These are phyloP conservation scores for Chesias legatella DNA, from an alignment of 2,888 invertebrate species.

Conservation along the genomic window DNA sequence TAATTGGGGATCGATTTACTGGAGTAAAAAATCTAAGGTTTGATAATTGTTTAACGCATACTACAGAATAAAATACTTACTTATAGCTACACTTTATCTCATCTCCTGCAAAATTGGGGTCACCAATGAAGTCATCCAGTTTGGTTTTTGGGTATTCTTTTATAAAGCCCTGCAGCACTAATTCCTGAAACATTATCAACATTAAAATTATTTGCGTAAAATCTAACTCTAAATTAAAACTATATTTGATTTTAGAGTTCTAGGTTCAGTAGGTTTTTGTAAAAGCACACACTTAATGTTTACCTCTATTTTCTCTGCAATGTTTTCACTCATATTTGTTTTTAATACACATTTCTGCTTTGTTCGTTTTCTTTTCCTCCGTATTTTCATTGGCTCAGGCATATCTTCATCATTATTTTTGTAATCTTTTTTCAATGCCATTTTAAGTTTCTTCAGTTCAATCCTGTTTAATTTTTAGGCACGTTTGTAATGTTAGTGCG, in stretches of 20 bases:
- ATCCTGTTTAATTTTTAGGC: conserved; percentile 31
- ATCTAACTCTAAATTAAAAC: too few species aligned
- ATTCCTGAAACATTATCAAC: conserved; percentile 34
- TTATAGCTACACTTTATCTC: conserved; percentile 45
- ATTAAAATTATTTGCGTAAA: neutral
- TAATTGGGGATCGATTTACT: too few species aligned
- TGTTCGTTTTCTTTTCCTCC: conserved; percentile 16
- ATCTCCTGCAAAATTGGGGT: conserved; percentile 59
- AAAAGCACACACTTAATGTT: too few species aligned
- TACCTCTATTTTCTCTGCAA: conserved; percentile 48
- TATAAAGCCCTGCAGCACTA: conserved; percentile 43
- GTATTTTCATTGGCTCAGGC: conserved; percentile 45
- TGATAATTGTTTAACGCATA: too few species aligned
- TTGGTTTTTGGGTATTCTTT: conserved; percentile 46
- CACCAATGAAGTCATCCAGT: conserved; percentile 54
- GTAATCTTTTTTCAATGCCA: conserved; percentile 54
- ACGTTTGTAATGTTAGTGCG: neutral
- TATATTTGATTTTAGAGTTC: too few species aligned
- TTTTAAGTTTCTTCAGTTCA: conserved; percentile 46
- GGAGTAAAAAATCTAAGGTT: too few species aligned
- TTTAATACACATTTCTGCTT: conserved; percentile 36
- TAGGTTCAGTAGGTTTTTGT: too few species aligned
- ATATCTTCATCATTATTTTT: conserved; percentile 43
- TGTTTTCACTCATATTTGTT: conserved; percentile 27
- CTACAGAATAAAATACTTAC: conserved; percentile 44